Evolutionary conservation across 2,113 vertebrate species (phyloP).

Genomic region (Emydocephalus ijimae): DNA sequence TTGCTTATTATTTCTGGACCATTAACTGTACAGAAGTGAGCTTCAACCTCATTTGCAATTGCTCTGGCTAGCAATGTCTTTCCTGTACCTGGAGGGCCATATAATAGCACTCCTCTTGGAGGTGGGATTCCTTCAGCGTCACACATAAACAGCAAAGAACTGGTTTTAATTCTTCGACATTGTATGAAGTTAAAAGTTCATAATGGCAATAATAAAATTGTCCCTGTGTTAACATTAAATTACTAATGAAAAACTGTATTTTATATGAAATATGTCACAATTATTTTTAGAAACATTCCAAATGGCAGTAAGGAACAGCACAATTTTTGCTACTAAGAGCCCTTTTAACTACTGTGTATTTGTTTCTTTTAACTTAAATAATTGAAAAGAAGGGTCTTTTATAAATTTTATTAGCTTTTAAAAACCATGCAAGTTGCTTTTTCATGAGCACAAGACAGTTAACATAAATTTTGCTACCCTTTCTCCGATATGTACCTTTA

Average conservation of each 20-base stretch:
- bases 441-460: not conserved
- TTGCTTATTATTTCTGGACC: constrained; percentile 98
- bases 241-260: not conserved
- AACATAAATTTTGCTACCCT: no score
- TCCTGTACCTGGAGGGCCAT: constrained; percentile 92
- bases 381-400: not conserved
- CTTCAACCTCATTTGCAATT: constrained; percentile 86
- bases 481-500: not conserved
- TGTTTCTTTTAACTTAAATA: not conserved
- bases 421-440: not conserved
- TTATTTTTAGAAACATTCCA: not conserved
- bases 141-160: constrained; percentile 24
- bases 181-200: not conserved
- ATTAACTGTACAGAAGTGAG: constrained; percentile 88
- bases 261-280: not conserved
- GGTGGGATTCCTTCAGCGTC: constrained; percentile 81
- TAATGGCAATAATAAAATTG: not conserved
- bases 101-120: constrained; percentile 87
- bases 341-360: not conserved
- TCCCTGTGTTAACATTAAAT: not conserved
- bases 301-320: not conserved
- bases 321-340: not conserved
- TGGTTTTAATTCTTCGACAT: not conserved
- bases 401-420: not conserved
- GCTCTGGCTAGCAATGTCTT: constrained; percentile 96